phyloP scores from a whole-genome alignment of 2,797 vertebrate genomes.

The Falco biarmicus region DNA sequence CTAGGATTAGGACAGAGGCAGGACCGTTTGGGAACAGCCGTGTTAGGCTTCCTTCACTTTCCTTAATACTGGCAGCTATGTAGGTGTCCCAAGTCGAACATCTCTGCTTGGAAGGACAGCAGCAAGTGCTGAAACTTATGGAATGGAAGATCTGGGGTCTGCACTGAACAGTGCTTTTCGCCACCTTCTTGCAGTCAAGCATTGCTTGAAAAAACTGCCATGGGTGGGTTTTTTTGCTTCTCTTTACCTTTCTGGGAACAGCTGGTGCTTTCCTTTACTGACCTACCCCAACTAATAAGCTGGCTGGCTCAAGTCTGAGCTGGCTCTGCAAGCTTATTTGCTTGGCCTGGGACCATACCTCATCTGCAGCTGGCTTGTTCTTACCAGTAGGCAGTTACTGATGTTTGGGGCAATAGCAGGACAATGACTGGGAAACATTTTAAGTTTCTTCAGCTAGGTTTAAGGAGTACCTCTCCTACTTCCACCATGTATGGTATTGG shows the following conservation, averaged over 20 bases:
- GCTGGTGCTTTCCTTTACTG: background rate
- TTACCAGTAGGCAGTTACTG: background rate
- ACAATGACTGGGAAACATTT: background rate
- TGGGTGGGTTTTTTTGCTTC: background rate
- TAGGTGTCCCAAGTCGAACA: background rate
- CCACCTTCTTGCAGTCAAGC: background rate
- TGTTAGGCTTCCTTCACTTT: background rate
- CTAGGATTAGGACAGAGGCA: background rate
- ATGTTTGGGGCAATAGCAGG: background rate
- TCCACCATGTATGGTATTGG: background rate
- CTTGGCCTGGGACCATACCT: background rate
- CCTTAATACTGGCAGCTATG: background rate
- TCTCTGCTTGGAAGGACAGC: constrained; percentile 49
- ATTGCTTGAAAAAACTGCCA: background rate
- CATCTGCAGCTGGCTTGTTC: background rate
- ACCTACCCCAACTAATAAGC: background rate
- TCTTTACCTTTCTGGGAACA: background rate
- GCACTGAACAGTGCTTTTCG: background rate
- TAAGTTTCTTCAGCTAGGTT: background rate
- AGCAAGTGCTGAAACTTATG: constrained; percentile 67
- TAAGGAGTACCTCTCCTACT: background rate
- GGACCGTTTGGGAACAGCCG: background rate
- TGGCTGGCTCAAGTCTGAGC: background rate
- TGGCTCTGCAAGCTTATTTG: background rate
- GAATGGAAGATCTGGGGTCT: background rate